These are phyloP conservation scores for Eulemur mongoz DNA, from an alignment of 2,797 vertebrate genomes.

Conservation along the genomic window DNA sequence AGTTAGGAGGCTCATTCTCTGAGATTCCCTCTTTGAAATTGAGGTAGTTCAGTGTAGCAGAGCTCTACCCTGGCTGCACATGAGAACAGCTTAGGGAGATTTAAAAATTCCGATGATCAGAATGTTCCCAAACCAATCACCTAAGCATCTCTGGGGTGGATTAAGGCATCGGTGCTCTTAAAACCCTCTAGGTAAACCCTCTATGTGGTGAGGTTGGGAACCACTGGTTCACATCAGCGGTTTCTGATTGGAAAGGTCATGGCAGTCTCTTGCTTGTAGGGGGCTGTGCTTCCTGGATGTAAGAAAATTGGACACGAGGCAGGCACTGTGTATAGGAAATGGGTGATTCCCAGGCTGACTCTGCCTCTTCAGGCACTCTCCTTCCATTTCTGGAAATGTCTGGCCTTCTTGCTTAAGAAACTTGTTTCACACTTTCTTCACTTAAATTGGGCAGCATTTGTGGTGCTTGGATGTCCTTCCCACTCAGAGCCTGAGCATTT, in stretches of 20 bases:
- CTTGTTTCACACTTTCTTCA: not conserved
- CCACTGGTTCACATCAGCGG: rapidly evolving
- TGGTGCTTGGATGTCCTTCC: not conserved
- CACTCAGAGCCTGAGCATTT: not conserved
- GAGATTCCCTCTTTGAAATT: not conserved
- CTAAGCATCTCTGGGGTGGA: not conserved
- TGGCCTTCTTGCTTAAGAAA: not conserved
- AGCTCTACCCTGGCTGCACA: not conserved
- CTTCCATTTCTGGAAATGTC: not conserved
- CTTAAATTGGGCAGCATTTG: not conserved
- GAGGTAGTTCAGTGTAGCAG: not conserved
- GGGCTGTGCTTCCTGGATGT: rapidly evolving
- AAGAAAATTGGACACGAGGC: not conserved
- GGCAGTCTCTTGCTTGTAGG: not conserved
- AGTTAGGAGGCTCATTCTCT: not conserved
- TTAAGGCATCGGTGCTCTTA: not conserved
- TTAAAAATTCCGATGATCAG: not conserved
- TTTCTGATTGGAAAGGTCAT: not conserved
- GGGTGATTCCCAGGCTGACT: not conserved
- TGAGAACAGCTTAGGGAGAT: not conserved
- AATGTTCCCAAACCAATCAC: not conserved
- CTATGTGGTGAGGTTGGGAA: not conserved
- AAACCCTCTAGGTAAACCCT: not conserved
- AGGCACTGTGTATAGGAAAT: not conserved
- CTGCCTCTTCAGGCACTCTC: not conserved